Evolutionary conservation across 2,113 vertebrate species (phyloP), one percentile per base, ranked within the genome.

Genomic region (Orycteropus afer): DNA sequence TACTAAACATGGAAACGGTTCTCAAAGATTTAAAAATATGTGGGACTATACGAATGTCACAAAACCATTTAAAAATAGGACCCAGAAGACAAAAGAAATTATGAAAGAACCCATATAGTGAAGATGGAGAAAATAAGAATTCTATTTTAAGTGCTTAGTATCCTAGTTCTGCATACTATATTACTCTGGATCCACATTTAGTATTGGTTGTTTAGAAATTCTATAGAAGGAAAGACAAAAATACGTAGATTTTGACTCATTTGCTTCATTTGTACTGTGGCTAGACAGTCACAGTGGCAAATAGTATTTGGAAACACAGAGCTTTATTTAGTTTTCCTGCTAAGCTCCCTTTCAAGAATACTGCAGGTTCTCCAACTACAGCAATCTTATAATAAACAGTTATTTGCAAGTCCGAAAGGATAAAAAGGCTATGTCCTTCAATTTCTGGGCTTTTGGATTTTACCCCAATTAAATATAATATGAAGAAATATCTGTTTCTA

Each of bases 1-100:
- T 42, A 47, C 13, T 53, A 85, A n/a, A 93, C 40, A 59, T 29
- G 34, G 74, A 93, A 93, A 82, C 90, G 20, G 32, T 83, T 92
- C 49, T n/a, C 89, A 76, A 7, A 96, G 71, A 90, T 95, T n/a
- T 71, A 82, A 89, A 93, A 86, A 20, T 84, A 89, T 10, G 7
- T 90, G 81, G 77, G 57, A 42, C 27, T 80, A 40, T 4, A n/a
- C 63, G 45, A 95, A 42, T n/a, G 32, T 86, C 42, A 47, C 12
- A 88, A n/a, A 3, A 71, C 13, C 79, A 37, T 49, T 73, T 94
- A 73, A 71, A 85, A 81, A 81, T 5, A 83, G 14, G 23, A 77
- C 13, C 6, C 27, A 1, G 23, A 45, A 78, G 10, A 85, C 57
- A 89, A 97, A n/a, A 88, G 20, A 89, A 86, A n/a, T 83, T 71